Conservation (phyloP, 2,888 invertebrate genomes). For the Linnaemya tessellans region DNA sequence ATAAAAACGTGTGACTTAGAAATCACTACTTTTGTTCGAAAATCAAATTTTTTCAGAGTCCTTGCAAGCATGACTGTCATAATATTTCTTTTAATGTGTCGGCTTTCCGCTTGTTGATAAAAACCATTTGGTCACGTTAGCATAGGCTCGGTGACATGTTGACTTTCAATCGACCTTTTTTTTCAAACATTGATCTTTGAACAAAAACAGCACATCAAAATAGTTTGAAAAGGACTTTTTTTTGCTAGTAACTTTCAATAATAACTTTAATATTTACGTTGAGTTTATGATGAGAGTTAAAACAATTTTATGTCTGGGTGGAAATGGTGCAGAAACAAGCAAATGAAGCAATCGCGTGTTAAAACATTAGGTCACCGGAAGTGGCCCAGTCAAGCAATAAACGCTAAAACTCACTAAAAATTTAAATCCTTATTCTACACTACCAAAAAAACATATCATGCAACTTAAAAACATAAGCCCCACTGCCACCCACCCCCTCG, state of each 20-base stretch:
- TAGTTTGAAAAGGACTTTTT: constrained; percentile 19
- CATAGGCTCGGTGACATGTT: not conserved
- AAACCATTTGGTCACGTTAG: not conserved
- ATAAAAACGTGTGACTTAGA: no score
- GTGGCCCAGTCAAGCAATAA: constrained; percentile 66
- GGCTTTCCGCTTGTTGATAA: not conserved
- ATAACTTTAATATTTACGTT: constrained; percentile 12
- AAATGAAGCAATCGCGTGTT: constrained; percentile 67
- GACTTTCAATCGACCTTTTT: not conserved
- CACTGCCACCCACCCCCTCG: not conserved
- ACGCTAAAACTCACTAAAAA: constrained; percentile 38
- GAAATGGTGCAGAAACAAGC: constrained; percentile 13
- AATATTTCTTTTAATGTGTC: not conserved
- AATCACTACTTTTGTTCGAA: no score
- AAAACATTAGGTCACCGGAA: constrained; percentile 70
- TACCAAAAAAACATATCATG: constrained; percentile 37
- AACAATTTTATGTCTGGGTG: constrained; percentile 8
- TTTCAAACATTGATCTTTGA: constrained; percentile 12
- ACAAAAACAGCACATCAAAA: not conserved
- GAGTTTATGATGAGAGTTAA: constrained; percentile 40
- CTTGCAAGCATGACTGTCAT: not conserved
- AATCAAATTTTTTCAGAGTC: no score
- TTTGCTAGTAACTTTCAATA: not conserved
- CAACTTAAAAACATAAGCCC: constrained; percentile 11
- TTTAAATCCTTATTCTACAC: constrained; percentile 26